Conservation (phyloP, 2,888 invertebrate genomes). For the Aethes cnicana region DNA sequence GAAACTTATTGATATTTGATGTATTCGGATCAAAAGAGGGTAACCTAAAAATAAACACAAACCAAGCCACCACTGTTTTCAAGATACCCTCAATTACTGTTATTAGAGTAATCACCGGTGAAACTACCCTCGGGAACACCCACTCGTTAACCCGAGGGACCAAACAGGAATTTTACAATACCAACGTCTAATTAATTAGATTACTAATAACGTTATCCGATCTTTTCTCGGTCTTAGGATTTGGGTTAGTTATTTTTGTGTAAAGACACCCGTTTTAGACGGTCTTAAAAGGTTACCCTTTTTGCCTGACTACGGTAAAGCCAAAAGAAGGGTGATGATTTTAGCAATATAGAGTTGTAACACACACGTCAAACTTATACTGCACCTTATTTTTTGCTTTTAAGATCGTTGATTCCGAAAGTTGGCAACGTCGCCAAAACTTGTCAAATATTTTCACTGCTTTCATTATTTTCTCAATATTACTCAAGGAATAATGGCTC, state of each 20-base stretch:
- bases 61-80: constrained; percentile 9
- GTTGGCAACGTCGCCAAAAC: no score
- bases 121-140: constrained; percentile 44
- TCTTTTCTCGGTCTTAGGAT: constrained; percentile 15
- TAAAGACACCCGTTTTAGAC: neutral
- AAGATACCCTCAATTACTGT: constrained; percentile 50
- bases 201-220: constrained; percentile 29
- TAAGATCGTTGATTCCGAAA: no score
- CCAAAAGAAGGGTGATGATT: no score
- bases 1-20: no score
- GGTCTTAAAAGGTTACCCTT: constrained; percentile 1
- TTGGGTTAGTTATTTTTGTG: neutral
- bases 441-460: no score
- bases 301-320: no score
- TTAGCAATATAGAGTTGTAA: no score
- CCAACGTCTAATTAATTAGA: constrained; percentile 29
- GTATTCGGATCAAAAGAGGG: no score
- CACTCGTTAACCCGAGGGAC: constrained; percentile 54
- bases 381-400: no score
- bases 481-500: no score
- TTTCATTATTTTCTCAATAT: no score
- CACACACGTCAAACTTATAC: no score
- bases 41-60: neutral
- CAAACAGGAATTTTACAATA: constrained; percentile 38
- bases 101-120: constrained; percentile 63